Percentiles rank a stretch among this genome's conserved stretches.
Conservation (phyloP, 2,797 vertebrate species). For the Propithecus deckenii region DNA sequence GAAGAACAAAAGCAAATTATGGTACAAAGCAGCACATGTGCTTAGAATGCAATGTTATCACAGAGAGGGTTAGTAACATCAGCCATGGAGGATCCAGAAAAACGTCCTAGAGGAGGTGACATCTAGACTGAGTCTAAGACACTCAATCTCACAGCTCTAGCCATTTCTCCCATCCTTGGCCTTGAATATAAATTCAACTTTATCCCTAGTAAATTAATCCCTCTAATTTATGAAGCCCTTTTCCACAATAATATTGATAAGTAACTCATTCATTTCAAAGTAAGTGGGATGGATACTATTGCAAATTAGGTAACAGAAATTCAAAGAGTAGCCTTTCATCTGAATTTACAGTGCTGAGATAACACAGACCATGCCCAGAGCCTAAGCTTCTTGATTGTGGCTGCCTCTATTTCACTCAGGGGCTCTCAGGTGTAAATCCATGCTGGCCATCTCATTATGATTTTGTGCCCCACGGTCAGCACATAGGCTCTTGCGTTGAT, state of each 20-base stretch:
- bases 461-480: neutral
- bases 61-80: neutral
- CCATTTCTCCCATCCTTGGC: neutral
- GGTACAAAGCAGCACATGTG: neutral
- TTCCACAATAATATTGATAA: neutral
- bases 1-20: neutral
- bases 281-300: neutral
- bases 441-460: neutral
- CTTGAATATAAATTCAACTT: neutral
- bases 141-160: neutral
- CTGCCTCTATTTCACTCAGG: neutral
- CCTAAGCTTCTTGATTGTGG: fast-evolving
- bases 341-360: neutral
- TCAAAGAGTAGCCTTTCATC: neutral
- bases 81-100: neutral
- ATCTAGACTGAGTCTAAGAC: neutral
- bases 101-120: neutral
- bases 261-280: neutral
- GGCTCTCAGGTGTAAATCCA: neutral
- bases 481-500: neutral
- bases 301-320: neutral
- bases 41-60: neutral
- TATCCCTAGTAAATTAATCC: neutral
- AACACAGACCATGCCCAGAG: neutral
- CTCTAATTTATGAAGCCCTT: neutral